phyloP scores from a whole-genome alignment of 2,797 vertebrate genomes.

The Chelon auratus region DNA sequence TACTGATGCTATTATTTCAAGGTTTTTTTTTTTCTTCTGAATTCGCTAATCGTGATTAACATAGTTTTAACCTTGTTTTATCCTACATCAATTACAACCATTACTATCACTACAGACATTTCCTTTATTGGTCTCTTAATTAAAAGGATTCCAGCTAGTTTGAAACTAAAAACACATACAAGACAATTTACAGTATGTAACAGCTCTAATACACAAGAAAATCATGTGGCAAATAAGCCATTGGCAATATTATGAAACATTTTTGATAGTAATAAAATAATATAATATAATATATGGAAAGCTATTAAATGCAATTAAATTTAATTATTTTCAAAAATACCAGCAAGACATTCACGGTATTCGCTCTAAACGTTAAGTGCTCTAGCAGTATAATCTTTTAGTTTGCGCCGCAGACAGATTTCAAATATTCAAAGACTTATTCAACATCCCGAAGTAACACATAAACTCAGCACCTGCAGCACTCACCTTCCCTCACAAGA shows the following conservation, averaged over 20 bases:
- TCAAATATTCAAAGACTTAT: slow-evolving; percentile 9
- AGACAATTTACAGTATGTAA: slow-evolving; percentile 1
- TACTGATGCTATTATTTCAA: slow-evolving; percentile 12
- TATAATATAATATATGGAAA: too few species aligned
- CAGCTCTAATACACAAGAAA: background rate
- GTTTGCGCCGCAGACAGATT: background rate
- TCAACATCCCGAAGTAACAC: slow-evolving; percentile 1
- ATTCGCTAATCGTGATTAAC: slow-evolving; percentile 46
- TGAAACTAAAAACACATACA: background rate
- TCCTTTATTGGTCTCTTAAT: slow-evolving; percentile 23
- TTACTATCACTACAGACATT: slow-evolving; percentile 19
- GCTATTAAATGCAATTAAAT: too few species aligned
- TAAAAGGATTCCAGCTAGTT: background rate
- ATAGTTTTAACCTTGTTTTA: slow-evolving; percentile 43
- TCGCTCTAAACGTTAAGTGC: background rate
- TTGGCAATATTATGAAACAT: background rate
- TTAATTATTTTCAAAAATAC: background rate
- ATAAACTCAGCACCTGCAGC: slow-evolving; percentile 7
- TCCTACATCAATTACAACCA: slow-evolving; percentile 19
- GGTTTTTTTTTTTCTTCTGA: slow-evolving; percentile 5
- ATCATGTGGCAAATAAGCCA: background rate
- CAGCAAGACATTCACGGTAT: background rate
- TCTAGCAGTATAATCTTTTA: background rate
- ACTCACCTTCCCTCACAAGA: background rate
- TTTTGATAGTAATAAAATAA: too few species aligned